These are phyloP conservation scores for Serranus cabrilla DNA, from an alignment of 2,797 vertebrate genomes.

Conservation along the genomic window DNA sequence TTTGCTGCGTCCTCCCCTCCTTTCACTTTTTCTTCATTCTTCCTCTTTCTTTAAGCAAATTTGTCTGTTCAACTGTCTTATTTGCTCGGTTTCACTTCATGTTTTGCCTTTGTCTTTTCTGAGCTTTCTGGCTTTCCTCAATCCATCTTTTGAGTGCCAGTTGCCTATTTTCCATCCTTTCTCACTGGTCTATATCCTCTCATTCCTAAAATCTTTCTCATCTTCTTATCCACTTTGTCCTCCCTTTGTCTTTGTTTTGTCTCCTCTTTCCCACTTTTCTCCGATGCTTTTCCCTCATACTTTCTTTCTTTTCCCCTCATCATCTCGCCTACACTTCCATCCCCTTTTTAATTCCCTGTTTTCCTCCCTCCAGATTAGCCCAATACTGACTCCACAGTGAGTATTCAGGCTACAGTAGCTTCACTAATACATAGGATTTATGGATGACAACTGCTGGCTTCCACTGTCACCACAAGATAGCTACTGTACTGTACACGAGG, in stretches of 20 bases:
- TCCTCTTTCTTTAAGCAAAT: neutral
- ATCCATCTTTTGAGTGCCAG: constrained; percentile 8
- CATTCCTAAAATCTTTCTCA: constrained; percentile 9
- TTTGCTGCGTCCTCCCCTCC: neutral
- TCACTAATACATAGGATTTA: constrained; percentile 74
- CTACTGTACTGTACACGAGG: constrained; percentile 48
- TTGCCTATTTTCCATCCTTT: constrained; percentile 5
- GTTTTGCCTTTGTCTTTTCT: constrained; percentile 17
- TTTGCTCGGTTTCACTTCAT: constrained; percentile 1
- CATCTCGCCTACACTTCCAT: constrained; percentile 4
- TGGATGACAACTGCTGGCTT: constrained; percentile 72
- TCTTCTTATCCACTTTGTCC: constrained; percentile 6
- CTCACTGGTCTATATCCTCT: constrained; percentile 15
- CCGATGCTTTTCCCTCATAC: neutral
- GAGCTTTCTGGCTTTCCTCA: constrained; percentile 29
- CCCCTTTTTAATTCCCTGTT: constrained; percentile 47
- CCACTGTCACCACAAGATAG: constrained; percentile 71
- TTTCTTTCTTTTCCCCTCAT: constrained; percentile 1
- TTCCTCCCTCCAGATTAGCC: constrained; percentile 59
- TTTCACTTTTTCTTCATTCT: neutral
- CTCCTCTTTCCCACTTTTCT: neutral
- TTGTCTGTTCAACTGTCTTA: constrained; percentile 9
- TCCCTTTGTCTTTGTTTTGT: constrained; percentile 2
- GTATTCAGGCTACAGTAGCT: constrained; percentile 55
- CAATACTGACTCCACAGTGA: constrained; percentile 41